Evolutionary conservation across 2,888 invertebrate genomes (phyloP).

Genomic region (Mythimna albipuncta): DNA sequence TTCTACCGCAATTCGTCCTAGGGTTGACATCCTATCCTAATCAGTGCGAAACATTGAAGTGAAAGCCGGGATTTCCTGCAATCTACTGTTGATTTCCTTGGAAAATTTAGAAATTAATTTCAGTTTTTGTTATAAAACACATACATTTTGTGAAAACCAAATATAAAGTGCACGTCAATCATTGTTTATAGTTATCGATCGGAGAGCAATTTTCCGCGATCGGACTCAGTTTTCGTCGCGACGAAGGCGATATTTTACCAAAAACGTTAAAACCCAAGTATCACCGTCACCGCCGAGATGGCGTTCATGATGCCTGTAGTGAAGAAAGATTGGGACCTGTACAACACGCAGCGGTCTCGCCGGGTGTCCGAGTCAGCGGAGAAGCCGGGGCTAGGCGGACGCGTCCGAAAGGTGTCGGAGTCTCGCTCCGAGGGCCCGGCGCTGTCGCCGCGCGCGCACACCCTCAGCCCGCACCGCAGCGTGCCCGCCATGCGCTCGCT

Average conservation of each 20-base stretch:
- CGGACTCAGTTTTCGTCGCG: slow-evolving; percentile 67
- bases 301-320: slow-evolving; percentile 99
- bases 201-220: slow-evolving; percentile 73
- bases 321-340: slow-evolving; percentile 98
- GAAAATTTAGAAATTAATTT: slow-evolving; percentile 67
- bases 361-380: slow-evolving; percentile 93
- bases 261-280: slow-evolving; percentile 87
- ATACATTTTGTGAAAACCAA: slow-evolving; percentile 65
- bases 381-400: slow-evolving; percentile 78
- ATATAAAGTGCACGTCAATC: slow-evolving; percentile 63
- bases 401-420: slow-evolving; percentile 94
- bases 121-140: slow-evolving; percentile 64
- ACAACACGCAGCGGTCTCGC: slow-evolving; percentile 95
- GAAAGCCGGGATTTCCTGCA: slow-evolving; percentile 79
- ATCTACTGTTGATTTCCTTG: slow-evolving; percentile 61
- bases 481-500: slow-evolving; percentile 92
- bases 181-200: slow-evolving; percentile 75
- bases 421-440: slow-evolving; percentile 94
- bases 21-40: slow-evolving; percentile 85
- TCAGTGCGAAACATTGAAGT: slow-evolving; percentile 86
- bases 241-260: slow-evolving; percentile 75
- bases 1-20: slow-evolving; percentile 88
- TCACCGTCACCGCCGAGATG: slow-evolving; percentile 91
- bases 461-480: slow-evolving; percentile 91
- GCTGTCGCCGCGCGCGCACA: slow-evolving; percentile 91